These are phyloP conservation scores for Lithophane leautieri DNA, from an alignment of 2,888 invertebrate species.

Conservation along the genomic window DNA sequence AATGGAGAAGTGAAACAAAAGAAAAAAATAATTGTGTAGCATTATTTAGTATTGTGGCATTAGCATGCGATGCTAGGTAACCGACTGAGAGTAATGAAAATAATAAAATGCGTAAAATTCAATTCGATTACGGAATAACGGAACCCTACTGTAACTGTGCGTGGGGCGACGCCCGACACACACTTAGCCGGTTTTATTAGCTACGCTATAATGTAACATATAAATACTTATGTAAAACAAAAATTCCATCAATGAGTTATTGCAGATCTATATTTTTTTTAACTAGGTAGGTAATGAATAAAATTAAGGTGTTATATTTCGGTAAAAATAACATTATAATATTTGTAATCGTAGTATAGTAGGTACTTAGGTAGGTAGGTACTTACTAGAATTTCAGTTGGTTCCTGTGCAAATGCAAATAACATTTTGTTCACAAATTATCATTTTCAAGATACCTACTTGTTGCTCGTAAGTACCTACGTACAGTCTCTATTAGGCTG, in stretches of 20 bases:
- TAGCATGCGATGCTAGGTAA: no score
- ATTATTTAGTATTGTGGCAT: no score
- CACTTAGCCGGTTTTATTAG: background rate
- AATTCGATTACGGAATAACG: background rate
- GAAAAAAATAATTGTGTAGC: background rate
- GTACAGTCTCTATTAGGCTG: no score
- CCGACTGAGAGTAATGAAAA: no score
- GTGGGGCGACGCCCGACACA: background rate
- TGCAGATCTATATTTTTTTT: no score
- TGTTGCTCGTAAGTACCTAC: no score
- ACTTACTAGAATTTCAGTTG: background rate
- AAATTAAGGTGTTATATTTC: background rate
- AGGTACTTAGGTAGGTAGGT: background rate
- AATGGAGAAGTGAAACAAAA: background rate
- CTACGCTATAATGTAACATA: constrained; percentile 1
- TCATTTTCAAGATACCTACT: no score
- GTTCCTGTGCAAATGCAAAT: background rate
- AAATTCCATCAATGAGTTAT: background rate
- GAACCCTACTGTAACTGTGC: background rate
- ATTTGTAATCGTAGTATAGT: no score
- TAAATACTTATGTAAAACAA: background rate
- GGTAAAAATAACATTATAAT: background rate
- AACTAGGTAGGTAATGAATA: background rate
- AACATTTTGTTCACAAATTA: background rate
- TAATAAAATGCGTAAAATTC: background rate